Evolutionary conservation across 2,888 invertebrate genomes (phyloP).

Genomic region (Taenaris catops): DNA sequence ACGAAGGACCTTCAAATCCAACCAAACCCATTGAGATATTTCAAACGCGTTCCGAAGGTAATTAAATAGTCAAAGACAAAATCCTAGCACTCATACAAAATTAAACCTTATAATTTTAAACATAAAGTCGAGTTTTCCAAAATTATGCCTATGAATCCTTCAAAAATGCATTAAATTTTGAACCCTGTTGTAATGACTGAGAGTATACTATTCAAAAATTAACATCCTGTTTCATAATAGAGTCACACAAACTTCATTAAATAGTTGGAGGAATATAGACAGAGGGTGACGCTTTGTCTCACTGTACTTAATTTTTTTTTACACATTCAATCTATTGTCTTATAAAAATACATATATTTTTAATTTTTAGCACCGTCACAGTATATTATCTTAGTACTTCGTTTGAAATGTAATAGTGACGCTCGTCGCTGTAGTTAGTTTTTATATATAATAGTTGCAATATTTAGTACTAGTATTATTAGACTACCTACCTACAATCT

Average conservation of each 20-base stretch:
- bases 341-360: too few relatives aligned
- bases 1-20: slow-evolving; percentile 5
- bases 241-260: slow-evolving; percentile 40
- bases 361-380: too few relatives aligned
- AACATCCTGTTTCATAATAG: slow-evolving; percentile 22
- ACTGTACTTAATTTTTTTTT: background rate
- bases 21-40: slow-evolving; percentile 9
- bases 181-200: slow-evolving; percentile 5
- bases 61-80: slow-evolving; percentile 11
- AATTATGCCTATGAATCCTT: too few relatives aligned
- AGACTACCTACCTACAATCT: too few relatives aligned
- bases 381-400: too few relatives aligned
- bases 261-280: slow-evolving; percentile 34
- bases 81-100: background rate
- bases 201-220: too few relatives aligned
- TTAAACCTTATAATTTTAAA: background rate
- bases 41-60: slow-evolving; percentile 10
- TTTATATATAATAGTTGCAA: too few relatives aligned
- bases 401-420: too few relatives aligned
- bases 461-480: too few relatives aligned
- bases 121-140: slow-evolving; percentile 1
- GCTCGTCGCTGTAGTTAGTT: too few relatives aligned
- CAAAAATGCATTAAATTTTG: too few relatives aligned
- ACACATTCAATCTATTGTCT: too few relatives aligned
- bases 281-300: slow-evolving; percentile 36